A percentile compares a stretch with the other conserved stretches of the same genome.
Evolutionary conservation across 2,113 vertebrate genomes (phyloP).

Genomic region (Pseudorasbora parva): DNA sequence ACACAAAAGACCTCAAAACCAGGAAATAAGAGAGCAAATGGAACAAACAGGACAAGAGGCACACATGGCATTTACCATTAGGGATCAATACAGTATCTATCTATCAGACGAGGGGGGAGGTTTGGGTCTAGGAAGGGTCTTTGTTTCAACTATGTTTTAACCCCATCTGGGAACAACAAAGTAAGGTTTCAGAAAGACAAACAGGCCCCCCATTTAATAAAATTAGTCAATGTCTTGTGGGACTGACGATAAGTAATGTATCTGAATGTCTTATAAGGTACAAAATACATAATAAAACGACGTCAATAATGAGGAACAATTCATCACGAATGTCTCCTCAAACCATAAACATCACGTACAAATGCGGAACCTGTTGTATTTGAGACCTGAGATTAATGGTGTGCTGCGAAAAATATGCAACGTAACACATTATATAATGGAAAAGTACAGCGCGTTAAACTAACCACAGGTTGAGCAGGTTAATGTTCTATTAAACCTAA

Average conservation of each 20-base stretch:
- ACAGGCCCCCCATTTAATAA: neutral
- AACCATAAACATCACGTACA: conserved; percentile 17
- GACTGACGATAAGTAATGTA: neutral
- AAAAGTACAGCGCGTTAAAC: conserved; percentile 57
- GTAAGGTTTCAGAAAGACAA: neutral
- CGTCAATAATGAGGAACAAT: neutral
- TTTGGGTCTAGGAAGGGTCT: conserved; percentile 6
- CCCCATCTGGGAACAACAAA: conserved; percentile 9
- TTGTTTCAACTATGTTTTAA: conserved; percentile 36
- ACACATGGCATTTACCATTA: neutral
- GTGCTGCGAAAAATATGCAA: conserved; percentile 44
- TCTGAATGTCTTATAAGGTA: neutral
- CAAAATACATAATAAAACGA: neutral
- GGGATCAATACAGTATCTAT: conserved; percentile 38
- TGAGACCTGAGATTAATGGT: neutral
- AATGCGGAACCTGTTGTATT: conserved; percentile 5
- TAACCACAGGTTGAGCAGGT: conserved; percentile 53
- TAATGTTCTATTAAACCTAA: conserved; percentile 31
- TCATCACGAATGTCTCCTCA: neutral
- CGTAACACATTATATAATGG: conserved; percentile 54
- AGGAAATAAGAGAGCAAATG: neutral
- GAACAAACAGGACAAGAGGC: conserved; percentile 3
- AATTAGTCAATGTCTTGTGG: neutral
- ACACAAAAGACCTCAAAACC: neutral
- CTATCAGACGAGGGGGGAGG: neutral